These are phyloP conservation scores for Cynocephalus volans DNA, from an alignment of 2,113 vertebrate species.

Conservation along the genomic window DNA sequence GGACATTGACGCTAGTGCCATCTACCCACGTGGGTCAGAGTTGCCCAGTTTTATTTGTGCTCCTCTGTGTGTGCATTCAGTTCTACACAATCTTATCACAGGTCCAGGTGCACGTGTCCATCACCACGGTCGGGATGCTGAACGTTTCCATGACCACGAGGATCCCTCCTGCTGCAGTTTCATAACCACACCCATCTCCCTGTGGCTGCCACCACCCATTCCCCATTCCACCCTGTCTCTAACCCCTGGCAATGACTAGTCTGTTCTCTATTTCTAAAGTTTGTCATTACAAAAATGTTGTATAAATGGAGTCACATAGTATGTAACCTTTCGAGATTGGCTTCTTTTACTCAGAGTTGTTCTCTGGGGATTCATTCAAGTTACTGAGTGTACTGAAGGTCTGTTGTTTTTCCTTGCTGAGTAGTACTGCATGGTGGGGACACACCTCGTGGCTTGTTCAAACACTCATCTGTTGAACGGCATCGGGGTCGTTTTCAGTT, in stretches of 20 bases:
- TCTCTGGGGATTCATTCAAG: not conserved
- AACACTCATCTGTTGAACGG: not conserved
- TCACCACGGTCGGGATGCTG: too few species aligned
- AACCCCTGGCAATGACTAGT: too few species aligned
- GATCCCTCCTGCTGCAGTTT: not conserved
- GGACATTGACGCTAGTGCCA: accelerated
- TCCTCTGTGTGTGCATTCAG: not conserved
- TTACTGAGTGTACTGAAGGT: too few species aligned
- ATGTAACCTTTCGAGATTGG: not conserved
- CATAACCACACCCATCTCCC: not conserved
- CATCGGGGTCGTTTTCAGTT: not conserved
- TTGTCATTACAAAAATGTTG: not conserved
- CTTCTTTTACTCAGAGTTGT: not conserved
- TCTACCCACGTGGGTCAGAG: not conserved
- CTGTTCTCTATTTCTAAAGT: not conserved
- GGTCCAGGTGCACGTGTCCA: not conserved
- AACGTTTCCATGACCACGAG: too few species aligned
- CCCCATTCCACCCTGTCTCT: too few species aligned
- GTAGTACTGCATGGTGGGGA: accelerated
- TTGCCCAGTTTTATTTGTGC: accelerated
- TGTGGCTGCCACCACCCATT: not conserved
- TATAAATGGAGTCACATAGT: not conserved
- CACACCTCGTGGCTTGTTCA: not conserved
- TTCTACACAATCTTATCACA: not conserved
- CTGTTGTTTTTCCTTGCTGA: accelerated